phyloP scores from a whole-genome alignment of 2,113 vertebrate genomes.

The Noctilio leporinus region DNA sequence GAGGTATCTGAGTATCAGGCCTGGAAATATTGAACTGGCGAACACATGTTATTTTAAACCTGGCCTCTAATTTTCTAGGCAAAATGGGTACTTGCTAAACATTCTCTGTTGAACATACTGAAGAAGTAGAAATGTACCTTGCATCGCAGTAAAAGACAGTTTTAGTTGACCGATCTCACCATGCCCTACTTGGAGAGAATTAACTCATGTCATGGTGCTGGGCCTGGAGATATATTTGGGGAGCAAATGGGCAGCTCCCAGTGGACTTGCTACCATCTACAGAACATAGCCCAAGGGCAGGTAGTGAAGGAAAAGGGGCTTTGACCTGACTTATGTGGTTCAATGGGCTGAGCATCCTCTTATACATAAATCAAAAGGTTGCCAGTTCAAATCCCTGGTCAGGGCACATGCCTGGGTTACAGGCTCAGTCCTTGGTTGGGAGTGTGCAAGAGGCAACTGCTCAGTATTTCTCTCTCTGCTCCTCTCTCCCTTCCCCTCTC shows the following conservation, averaged over 20 bases:
- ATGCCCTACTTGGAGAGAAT: neutral
- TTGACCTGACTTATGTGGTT: no score
- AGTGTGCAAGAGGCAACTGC: no score
- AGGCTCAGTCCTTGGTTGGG: no score
- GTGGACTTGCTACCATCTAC: neutral
- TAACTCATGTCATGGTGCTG: neutral
- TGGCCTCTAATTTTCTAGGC: neutral
- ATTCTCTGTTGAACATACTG: neutral
- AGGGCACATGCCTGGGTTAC: no score
- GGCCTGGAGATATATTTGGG: neutral
- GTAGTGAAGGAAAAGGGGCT: neutral
- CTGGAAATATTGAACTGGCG: neutral
- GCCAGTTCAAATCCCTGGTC: no score
- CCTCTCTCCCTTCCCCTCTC: no score
- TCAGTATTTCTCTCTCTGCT: no score
- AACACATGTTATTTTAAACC: neutral
- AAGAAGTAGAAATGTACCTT: neutral
- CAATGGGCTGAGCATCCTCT: no score
- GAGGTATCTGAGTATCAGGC: neutral
- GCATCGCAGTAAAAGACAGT: neutral
- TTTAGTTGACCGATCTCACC: neutral
- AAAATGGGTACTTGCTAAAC: constrained; percentile 1
- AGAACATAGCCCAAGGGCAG: neutral
- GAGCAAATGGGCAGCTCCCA: neutral
- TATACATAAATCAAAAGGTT: no score